phyloP scores from a whole-genome alignment of 2,113 vertebrate genomes.

The Acanthochromis polyacanthus region DNA sequence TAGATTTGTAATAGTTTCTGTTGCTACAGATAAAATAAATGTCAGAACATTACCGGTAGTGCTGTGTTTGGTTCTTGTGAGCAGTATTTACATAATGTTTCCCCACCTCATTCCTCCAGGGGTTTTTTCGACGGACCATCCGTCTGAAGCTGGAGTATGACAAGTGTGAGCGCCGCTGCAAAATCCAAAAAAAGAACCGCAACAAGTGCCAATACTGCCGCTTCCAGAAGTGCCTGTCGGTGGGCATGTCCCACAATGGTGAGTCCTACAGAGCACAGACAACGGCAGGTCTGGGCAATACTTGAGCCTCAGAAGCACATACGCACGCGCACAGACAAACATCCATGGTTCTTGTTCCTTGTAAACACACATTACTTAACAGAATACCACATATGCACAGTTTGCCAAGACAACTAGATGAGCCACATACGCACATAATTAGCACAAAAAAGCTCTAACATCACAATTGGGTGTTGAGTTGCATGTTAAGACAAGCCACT shows the following conservation, averaged over 20 bases:
- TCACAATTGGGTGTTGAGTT: conserved; percentile 13
- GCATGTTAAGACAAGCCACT: conserved; percentile 20
- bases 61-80: background rate
- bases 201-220: conserved; percentile 99
- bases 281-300: background rate
- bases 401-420: conserved; percentile 15
- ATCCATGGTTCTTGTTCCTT: conserved; percentile 5
- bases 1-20: background rate
- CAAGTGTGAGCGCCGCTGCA: conserved; percentile 93
- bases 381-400: conserved; percentile 9
- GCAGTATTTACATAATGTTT: background rate
- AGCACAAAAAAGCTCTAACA: conserved; percentile 23
- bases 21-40: background rate
- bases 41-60: background rate
- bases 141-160: conserved; percentile 95
- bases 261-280: conserved; percentile 67
- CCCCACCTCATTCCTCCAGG: conserved; percentile 76
- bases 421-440: conserved; percentile 25
- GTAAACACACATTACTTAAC: conserved; percentile 18
- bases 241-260: conserved; percentile 99
- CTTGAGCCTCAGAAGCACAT: background rate
- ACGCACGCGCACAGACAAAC: conserved; percentile 9
- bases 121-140: conserved; percentile 95
- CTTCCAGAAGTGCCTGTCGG: conserved; percentile 98
- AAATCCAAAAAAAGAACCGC: conserved; percentile 99